phyloP scores from a whole-genome alignment of 2,888 invertebrate genomes.

The Girardia tigrina region DNA sequence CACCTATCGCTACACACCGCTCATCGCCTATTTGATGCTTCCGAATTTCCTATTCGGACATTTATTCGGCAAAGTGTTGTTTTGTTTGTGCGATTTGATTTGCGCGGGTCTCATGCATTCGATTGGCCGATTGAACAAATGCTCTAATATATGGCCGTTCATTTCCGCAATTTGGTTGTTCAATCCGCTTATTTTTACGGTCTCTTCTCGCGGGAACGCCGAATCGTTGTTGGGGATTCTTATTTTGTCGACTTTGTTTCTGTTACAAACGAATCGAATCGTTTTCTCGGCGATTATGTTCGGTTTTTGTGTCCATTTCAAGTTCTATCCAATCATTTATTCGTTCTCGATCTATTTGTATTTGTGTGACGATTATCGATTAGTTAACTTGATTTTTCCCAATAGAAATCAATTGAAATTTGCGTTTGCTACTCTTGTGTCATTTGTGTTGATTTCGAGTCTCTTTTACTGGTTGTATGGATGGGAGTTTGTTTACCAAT shows the following conservation, averaged over 20 bases:
- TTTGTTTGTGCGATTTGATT: slow-evolving; percentile 65
- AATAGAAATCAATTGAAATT: slow-evolving; percentile 53
- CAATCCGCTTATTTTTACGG: slow-evolving; percentile 76
- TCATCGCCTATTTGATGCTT: slow-evolving; percentile 66
- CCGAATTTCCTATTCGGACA: slow-evolving; percentile 64
- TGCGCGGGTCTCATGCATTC: slow-evolving; percentile 58
- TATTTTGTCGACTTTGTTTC: slow-evolving; percentile 61
- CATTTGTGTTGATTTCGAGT: slow-evolving; percentile 56
- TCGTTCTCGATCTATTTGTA: slow-evolving; percentile 55
- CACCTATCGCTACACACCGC: slow-evolving; percentile 84
- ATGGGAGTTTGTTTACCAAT: slow-evolving; percentile 71
- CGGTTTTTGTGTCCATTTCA: slow-evolving; percentile 60
- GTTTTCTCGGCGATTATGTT: slow-evolving; percentile 30
- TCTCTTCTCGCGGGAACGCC: slow-evolving; percentile 84
- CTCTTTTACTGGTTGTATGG: slow-evolving; percentile 59
- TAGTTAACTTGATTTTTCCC: slow-evolving; percentile 40
- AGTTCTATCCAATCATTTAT: slow-evolving; percentile 79
- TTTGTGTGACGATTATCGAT: slow-evolving; percentile 46
- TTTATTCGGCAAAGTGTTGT: slow-evolving; percentile 69
- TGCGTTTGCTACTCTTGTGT: slow-evolving; percentile 54
- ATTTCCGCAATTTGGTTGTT: slow-evolving; percentile 62
- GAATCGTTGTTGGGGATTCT: slow-evolving; percentile 76
- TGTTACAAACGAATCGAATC: slow-evolving; percentile 37
- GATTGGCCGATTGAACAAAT: not conserved
- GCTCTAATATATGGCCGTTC: not conserved